Conservation (phyloP, 1,140 invertebrate species). For the Leptopilina boulardi region DNA sequence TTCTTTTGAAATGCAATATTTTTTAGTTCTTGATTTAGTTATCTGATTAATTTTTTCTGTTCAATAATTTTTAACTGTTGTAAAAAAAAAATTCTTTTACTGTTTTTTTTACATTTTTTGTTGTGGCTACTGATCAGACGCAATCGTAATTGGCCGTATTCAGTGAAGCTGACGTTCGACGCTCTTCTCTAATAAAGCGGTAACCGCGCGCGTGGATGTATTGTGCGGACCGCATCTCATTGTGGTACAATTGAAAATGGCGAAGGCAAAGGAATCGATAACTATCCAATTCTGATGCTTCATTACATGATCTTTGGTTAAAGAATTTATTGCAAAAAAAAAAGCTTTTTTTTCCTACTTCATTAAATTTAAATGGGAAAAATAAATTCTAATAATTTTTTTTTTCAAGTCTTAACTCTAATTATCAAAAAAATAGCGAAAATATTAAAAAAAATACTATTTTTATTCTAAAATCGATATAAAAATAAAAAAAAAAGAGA, state of each 20-base stretch:
- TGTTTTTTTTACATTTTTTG: neutral
- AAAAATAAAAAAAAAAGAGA: neutral
- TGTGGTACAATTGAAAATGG: conserved; percentile 23
- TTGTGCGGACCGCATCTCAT: conserved; percentile 28
- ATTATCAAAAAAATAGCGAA: neutral
- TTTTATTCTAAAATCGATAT: too few species aligned
- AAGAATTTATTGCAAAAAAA: neutral
- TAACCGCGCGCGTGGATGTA: conserved; percentile 22
- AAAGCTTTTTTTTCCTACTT: too few species aligned
- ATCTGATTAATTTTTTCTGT: too few species aligned
- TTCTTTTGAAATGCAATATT: too few species aligned
- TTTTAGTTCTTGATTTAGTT: too few species aligned
- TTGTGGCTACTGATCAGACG: conserved; percentile 26
- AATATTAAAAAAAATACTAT: neutral
- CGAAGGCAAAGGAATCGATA: conserved; percentile 22
- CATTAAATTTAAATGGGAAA: too few species aligned
- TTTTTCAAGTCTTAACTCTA: too few species aligned
- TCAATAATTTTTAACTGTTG: too few species aligned
- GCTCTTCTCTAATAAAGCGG: conserved; percentile 28
- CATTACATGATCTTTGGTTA: neutral
- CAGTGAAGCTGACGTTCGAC: conserved; percentile 14
- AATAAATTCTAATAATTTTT: too few species aligned
- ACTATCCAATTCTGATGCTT: neutral
- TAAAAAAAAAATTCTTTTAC: neutral
- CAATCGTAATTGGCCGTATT: conserved; percentile 20